phyloP scores from a whole-genome alignment of 2,888 invertebrate species.

The Caenorhabditis wallacei region DNA sequence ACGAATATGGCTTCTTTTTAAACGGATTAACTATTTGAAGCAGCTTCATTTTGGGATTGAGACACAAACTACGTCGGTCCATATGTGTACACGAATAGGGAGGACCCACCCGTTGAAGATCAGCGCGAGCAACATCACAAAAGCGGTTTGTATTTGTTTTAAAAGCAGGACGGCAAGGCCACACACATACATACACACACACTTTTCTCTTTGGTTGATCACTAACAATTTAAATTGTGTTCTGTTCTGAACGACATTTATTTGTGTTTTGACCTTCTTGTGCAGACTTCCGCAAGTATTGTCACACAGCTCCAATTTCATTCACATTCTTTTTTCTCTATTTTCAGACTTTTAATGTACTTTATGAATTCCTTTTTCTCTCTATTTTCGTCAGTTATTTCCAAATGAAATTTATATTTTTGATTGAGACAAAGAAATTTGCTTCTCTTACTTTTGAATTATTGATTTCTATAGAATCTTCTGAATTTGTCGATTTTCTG shows the following conservation, averaged over 20 bases:
- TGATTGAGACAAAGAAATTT: constrained; percentile 11
- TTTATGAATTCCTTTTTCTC: neutral
- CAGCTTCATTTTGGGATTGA: constrained; percentile 31
- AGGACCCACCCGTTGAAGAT: constrained; percentile 44
- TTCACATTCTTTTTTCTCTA: neutral
- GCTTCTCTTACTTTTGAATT: too few relatives aligned
- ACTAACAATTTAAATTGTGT: constrained; percentile 39
- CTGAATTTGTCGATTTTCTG: too few relatives aligned
- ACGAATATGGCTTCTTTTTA: constrained; percentile 37
- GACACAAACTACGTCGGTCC: constrained; percentile 35
- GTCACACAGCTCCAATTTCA: constrained; percentile 38
- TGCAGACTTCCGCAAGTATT: constrained; percentile 20
- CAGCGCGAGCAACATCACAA: constrained; percentile 61
- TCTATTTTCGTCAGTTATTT: neutral
- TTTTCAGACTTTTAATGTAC: constrained; percentile 21
- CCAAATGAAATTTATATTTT: constrained; percentile 8
- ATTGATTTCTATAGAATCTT: too few relatives aligned
- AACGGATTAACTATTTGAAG: constrained; percentile 27
- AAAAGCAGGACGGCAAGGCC: constrained; percentile 43
- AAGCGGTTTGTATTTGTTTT: constrained; percentile 65
- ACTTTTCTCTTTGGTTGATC: constrained; percentile 30
- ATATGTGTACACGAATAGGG: constrained; percentile 39
- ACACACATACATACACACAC: constrained; percentile 33
- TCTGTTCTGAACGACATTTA: constrained; percentile 52
- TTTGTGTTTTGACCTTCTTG: constrained; percentile 50